Conservation (phyloP, 2,113 vertebrate genomes). For the Nanorana parkeri region DNA sequence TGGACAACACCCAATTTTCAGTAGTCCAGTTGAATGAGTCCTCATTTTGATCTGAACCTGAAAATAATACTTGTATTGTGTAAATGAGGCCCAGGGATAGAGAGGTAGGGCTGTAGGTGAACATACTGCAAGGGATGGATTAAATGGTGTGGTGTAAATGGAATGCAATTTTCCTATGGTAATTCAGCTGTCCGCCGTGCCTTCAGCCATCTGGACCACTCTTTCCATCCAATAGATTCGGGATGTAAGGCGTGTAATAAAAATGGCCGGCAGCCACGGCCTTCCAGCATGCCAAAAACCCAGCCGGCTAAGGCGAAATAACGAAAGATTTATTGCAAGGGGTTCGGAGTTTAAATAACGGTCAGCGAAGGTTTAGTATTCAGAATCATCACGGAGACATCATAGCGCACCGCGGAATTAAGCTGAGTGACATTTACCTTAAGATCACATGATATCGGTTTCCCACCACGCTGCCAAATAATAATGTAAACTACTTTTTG, state of each 20-base stretch:
- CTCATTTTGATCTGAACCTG: no score
- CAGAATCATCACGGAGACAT: background rate
- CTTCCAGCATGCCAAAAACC: constrained; percentile 8
- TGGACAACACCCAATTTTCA: no score
- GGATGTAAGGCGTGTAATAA: background rate
- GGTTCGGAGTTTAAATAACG: constrained; percentile 19
- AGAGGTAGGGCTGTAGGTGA: no score
- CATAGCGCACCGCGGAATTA: background rate
- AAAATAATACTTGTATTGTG: no score
- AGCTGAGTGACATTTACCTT: background rate
- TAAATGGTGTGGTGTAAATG: background rate
- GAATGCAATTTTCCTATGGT: background rate
- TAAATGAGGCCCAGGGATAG: no score
- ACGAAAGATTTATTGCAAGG: constrained; percentile 12
- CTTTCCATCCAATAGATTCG: background rate
- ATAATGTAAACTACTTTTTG: no score
- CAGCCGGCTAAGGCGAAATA: background rate
- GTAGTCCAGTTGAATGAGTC: no score
- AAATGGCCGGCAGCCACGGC: constrained; percentile 5
- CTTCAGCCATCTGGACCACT: background rate
- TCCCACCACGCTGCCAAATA: no score
- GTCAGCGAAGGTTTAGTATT: constrained; percentile 15
- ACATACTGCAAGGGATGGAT: background rate
- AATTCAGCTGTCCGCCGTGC: background rate
- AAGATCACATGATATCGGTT: no score